Percentiles rank a stretch among this genome's conserved stretches.
These are phyloP conservation scores for Guaruba guarouba DNA, from an alignment of 2,113 vertebrate species.

Conservation along the genomic window DNA sequence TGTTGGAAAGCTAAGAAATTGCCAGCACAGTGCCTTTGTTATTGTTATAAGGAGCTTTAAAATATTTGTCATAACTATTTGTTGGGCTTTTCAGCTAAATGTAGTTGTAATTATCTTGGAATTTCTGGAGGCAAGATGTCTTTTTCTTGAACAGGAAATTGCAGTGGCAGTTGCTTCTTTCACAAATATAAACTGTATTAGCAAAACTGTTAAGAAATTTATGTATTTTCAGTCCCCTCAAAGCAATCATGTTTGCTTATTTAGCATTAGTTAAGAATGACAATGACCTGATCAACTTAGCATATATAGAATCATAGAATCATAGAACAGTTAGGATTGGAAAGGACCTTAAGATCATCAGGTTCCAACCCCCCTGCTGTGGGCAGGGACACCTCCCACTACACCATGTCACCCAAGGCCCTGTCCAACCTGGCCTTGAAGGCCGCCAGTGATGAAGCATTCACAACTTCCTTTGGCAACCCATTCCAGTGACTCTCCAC, in stretches of 20 bases:
- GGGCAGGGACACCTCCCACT: no score
- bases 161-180: not conserved
- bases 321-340: no score
- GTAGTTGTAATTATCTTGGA: not conserved
- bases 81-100: not conserved
- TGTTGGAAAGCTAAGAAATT: not conserved
- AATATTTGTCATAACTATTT: not conserved
- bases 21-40: not conserved
- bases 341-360: no score
- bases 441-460: no score
- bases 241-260: not conserved
- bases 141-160: not conserved
- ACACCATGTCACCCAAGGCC: no score
- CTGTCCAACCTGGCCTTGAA: no score
- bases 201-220: not conserved
- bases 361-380: no score
- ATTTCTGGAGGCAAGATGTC: not conserved
- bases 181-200: not conserved
- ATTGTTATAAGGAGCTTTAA: not conserved
- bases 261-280: not conserved
- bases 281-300: not conserved
- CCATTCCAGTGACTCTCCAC: no score
- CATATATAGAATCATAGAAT: not conserved
- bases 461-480: no score
- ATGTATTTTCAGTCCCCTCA: not conserved